Evolutionary conservation across 2,797 vertebrate species (phyloP).

Genomic region (Cetoscarus ocellatus): DNA sequence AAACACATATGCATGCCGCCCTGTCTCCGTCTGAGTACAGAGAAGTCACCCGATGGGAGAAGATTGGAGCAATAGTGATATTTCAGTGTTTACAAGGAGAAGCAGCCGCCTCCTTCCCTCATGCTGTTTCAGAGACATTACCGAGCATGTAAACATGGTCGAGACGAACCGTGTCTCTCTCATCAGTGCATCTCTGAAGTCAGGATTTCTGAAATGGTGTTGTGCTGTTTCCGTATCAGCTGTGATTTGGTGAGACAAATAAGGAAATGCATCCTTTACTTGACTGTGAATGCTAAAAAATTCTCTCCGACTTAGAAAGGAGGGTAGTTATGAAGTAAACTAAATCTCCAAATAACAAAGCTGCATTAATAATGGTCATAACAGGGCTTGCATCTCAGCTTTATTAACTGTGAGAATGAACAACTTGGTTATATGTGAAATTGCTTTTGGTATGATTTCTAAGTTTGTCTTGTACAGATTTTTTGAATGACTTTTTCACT

Average conservation of each 20-base stretch:
- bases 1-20: slow-evolving; percentile 11
- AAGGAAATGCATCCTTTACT: slow-evolving; percentile 2
- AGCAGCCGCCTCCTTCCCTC: slow-evolving; percentile 10
- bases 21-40: slow-evolving; percentile 21
- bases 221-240: slow-evolving; percentile 32
- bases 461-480: too few relatives aligned
- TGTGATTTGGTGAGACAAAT: slow-evolving; percentile 31
- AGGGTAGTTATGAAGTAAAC: not conserved
- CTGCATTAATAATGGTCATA: not conserved
- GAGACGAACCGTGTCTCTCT: slow-evolving; percentile 13
- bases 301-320: not conserved
- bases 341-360: too few relatives aligned
- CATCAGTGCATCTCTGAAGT: not conserved
- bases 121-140: slow-evolving; percentile 31
- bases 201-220: slow-evolving; percentile 16
- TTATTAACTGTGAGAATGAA: too few relatives aligned
- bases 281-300: slow-evolving; percentile 14
- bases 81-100: slow-evolving; percentile 34
- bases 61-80: slow-evolving; percentile 30
- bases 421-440: too few relatives aligned
- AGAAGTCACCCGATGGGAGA: slow-evolving; percentile 37
- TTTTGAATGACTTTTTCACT: too few relatives aligned
- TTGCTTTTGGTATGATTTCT: too few relatives aligned
- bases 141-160: slow-evolving; percentile 22
- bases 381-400: not conserved